Evolutionary conservation across 2,888 invertebrate species (phyloP), one percentile per base, ranked within the genome.

Genomic region (Nomada fabriciana): DNA sequence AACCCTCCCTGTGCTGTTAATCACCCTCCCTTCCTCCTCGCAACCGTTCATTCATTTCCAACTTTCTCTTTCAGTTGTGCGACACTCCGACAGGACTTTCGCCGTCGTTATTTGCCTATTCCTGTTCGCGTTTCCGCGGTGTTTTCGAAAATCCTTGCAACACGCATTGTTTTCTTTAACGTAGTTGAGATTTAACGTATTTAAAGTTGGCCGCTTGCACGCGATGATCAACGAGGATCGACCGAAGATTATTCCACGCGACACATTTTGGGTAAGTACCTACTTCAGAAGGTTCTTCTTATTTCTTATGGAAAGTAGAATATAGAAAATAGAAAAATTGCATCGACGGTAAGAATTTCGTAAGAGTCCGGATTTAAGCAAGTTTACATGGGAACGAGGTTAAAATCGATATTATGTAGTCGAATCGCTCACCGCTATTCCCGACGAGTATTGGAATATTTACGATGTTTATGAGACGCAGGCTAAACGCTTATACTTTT

Each of bases 1-100:
- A 55, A 79, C 89, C 84, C 85, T 82, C 81, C 70, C 73, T 63
- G 68, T 77, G 76, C 84, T 83, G 87, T 89, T 88, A 89, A 88
- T 90, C 88, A 88, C 70, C 76, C 60, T 76, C 82, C 80, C 73
- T 63, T 25, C 82, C 61, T 43, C 60, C 69, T 76, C 57, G 23
- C 73, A 43, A 65, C 68, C 73, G 71, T 74, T 78, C 86, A 77
- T 84, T 86, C 87, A 86, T 86, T 84, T 71, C 78, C 83, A 76
- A 76, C 84, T 88, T 84, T 88, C 85, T 65, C 80, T 80, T 71
- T 80, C 68, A 36, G 63, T 23, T 42, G 63, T 47, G 53, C 13
- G 76, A 29, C n/a, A 52, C 50, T 69, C 11, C 60, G 18, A 13
- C 18, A 42, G 42, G 25, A 43, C 68, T 52, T 64, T 69, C 63